Base-by-base conservation (phyloP, 2,113 vertebrate genomes). In the Lates calcarifer region DNA sequence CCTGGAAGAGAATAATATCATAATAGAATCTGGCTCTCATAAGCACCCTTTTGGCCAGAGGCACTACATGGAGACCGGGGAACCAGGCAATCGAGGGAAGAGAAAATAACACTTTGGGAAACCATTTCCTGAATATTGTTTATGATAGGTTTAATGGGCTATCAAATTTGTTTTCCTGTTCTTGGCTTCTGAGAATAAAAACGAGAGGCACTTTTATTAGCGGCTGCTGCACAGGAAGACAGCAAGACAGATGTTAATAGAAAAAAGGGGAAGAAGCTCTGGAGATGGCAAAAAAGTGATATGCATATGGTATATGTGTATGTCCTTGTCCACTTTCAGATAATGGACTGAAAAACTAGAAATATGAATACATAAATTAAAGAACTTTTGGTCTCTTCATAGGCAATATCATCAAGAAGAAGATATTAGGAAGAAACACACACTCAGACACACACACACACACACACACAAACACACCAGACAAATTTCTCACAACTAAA, bases 61-160 rank as follows among this genome's bases (percentile, higher is more conserved):
- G 90, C 83, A 77, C 76, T 83, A 63, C 80, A 86, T 14, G 5
- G 28, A 84, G 35, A 88, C 82, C 81, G 35, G 62, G 82, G 83
- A 66, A 87, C 61, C 41, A 75, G 83, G 84, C 82, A 84, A 89
- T 84, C 8, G 24, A 53, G 24, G 60, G 71, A 10, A 24, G 55
- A 79, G 70, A 83, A 88, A 90, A 90, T 77, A 78, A 86, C 74
- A 77, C 77, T 86, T 82, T 60, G 39, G 22, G 68, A 86, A 84
- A 58, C 67, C 53, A 79, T 89, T 91, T 85, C 58, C 79, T 65
- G 68, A 90, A 88, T 77, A 91, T 90, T 90, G 84, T 89, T 93
- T 89, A 91, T 84, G 85, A 85, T 84, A 58, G 77, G 66, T 90
- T 91, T 92, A 95, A 94, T 92, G 82, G 87, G 64, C 86, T 90